phyloP scores from a whole-genome alignment of 2,113 vertebrate genomes.

The Eolophus roseicapilla region DNA sequence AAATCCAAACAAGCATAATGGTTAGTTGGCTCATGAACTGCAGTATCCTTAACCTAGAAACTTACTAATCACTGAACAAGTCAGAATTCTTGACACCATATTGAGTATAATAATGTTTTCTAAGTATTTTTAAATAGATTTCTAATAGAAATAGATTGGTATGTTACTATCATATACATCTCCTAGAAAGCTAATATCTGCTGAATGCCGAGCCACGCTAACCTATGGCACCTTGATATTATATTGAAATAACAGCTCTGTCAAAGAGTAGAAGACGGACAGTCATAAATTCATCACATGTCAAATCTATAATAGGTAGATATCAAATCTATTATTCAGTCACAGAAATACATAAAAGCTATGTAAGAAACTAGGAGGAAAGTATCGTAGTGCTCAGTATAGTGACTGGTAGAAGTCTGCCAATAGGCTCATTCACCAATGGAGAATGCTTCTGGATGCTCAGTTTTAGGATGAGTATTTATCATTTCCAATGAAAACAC shows the following conservation, averaged over 20 bases:
- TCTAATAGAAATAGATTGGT: not conserved
- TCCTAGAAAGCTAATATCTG: not conserved
- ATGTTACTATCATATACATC: not conserved
- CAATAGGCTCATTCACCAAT: not conserved
- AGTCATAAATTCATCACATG: not conserved
- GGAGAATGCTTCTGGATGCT: not conserved
- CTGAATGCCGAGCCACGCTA: not conserved
- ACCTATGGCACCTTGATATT: accelerated
- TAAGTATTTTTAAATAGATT: not conserved
- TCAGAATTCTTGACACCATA: not conserved
- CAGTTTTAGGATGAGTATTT: not conserved
- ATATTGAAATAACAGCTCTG: not conserved
- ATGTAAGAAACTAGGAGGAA: not conserved
- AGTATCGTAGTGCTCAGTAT: not conserved
- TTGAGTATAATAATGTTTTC: not conserved
- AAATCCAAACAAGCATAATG: not conserved
- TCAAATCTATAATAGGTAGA: not conserved
- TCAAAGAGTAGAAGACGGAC: not conserved
- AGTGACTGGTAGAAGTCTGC: not conserved
- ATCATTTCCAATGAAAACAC: not conserved
- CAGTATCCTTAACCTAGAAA: not conserved
- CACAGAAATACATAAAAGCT: not conserved
- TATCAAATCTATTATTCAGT: not conserved
- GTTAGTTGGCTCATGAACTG: not conserved
- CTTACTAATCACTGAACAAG: not conserved